phyloP scores from a whole-genome alignment of 2,888 invertebrate species.

The Dioctria rufipes region DNA sequence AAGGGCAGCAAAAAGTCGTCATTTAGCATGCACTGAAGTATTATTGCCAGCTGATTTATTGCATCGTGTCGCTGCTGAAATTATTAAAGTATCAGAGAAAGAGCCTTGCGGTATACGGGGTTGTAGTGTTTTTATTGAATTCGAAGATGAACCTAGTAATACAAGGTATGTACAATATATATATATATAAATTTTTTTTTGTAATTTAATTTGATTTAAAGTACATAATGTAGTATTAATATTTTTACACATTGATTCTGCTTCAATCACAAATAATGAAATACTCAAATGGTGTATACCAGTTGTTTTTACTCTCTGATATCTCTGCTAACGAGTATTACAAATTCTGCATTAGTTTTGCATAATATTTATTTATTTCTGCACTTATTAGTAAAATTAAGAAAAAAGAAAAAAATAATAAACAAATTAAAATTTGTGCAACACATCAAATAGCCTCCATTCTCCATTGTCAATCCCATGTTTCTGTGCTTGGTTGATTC shows the following conservation, averaged over 20 bases:
- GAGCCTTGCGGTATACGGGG: constrained; percentile 93
- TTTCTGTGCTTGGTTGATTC: no score
- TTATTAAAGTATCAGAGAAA: constrained; percentile 86
- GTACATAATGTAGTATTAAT: no score
- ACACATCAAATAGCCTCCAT: no score
- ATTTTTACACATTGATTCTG: neutral
- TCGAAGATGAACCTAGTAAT: constrained; percentile 79
- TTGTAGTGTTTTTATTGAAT: constrained; percentile 87
- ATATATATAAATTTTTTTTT: constrained; percentile 2
- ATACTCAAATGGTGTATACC: no score
- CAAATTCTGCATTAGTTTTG: no score
- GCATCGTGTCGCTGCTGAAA: constrained; percentile 83
- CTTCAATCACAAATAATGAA: no score
- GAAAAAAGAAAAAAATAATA: neutral
- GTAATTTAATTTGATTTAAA: neutral
- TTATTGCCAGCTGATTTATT: constrained; percentile 87
- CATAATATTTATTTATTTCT: no score
- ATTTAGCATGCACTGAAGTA: constrained; percentile 88
- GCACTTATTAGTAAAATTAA: no score
- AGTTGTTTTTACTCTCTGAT: no score
- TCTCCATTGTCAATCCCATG: no score
- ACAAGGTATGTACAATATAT: constrained; percentile 71
- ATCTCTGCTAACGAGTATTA: no score
- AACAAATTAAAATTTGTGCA: neutral
- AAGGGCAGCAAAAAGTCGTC: constrained; percentile 84